Base-by-base conservation (phyloP, 2,113 vertebrate species). In the Peromyscus maniculatus region DNA sequence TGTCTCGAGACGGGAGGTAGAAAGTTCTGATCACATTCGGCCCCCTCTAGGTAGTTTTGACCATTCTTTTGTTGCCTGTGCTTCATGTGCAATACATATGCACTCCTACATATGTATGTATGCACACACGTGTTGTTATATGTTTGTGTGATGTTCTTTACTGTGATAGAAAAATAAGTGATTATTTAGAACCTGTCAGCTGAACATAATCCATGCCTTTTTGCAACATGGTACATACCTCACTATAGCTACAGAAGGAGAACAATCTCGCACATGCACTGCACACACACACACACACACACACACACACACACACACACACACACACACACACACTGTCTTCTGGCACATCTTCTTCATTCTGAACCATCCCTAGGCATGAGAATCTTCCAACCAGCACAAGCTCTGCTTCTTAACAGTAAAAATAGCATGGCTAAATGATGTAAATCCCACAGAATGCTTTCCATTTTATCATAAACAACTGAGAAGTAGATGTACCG, bases 241-340 rank as follows among this genome's bases (percentile, higher is more conserved):
- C 21, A 83, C 36, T 26, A n/a, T 39, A 83, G 33, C 11, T 59
- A 62, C 36, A 83, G 57, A 83, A 39, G 6, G 55, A 62, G 22
- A 83, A 39, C 0, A 4, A 43, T 43, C 7, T 55, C 43, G 7
- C 6, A 39, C 0, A 9, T 2, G 28, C 74, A 15, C 6, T 28
- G 64, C 26, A 66, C 28, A 19, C 1, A 7, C 59, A 62, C 59
- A 77, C 43, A 62, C 17, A 28, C 64, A 21, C 13, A 55, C 46
- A 77, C 12, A 77, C 43, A 49, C 43, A 28, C 5, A 77, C 12
- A 52, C 22, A 46, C 5, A 46, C n/a, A 31, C 49, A 13, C 46
- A 78, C 3, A 75, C 22, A 46, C 11, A 75, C 5, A 75, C 4
- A 75, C 4, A 77, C 39, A 75, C 72, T 5, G 16, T 43, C 43